These are phyloP conservation scores for Diaphora mendica DNA, from an alignment of 2,888 invertebrate species.

Conservation along the genomic window DNA sequence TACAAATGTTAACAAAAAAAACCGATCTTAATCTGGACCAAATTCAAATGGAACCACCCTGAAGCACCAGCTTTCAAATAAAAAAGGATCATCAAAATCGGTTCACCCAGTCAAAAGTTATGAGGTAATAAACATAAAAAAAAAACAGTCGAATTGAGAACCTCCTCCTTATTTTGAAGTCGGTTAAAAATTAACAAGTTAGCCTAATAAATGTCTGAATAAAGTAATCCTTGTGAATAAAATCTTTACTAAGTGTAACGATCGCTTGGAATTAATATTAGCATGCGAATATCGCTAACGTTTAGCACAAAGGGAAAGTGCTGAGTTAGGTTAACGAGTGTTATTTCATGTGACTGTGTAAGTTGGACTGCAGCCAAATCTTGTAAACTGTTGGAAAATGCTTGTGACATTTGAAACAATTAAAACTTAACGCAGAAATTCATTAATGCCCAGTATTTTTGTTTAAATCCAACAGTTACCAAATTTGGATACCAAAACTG, in stretches of 20 bases:
- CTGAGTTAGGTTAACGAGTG: slow-evolving; percentile 13
- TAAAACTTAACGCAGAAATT: not conserved
- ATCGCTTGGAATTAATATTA: not conserved
- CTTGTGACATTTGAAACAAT: not conserved
- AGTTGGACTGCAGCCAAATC: slow-evolving; percentile 11
- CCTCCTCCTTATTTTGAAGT: too few relatives aligned
- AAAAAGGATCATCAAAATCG: too few relatives aligned
- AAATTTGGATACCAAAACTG: not conserved
- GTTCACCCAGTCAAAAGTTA: too few relatives aligned
- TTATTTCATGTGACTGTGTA: slow-evolving; percentile 5
- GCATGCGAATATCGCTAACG: not conserved
- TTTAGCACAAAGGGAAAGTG: slow-evolving; percentile 9
- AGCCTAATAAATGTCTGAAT: not conserved
- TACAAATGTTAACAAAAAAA: too few relatives aligned
- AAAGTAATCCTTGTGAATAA: not conserved
- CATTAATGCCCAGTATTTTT: not conserved
- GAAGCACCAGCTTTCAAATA: too few relatives aligned
- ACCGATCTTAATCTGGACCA: too few relatives aligned
- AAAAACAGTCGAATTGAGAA: too few relatives aligned
- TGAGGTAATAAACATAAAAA: too few relatives aligned
- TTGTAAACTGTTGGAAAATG: not conserved
- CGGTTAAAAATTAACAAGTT: not conserved
- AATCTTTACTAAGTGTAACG: not conserved
- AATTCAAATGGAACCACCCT: too few relatives aligned
- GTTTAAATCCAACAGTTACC: not conserved